Percentiles rank a stretch among this genome's conserved stretches.
phyloP scores from a whole-genome alignment of 2,797 vertebrate genomes.

The Picus viridis region DNA sequence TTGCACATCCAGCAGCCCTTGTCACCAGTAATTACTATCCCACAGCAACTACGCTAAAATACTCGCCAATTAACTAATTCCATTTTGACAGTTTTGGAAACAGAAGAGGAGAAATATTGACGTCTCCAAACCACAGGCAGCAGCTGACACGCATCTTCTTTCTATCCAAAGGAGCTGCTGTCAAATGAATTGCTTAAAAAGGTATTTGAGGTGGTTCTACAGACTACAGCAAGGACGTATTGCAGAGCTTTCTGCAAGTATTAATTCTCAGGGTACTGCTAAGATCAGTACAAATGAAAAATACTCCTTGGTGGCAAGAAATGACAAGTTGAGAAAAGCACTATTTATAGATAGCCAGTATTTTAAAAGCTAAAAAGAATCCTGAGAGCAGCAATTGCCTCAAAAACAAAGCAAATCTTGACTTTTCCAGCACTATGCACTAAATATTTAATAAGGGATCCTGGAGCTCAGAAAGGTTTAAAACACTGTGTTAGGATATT shows the following conservation, averaged over 20 bases:
- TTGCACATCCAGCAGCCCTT: constrained; percentile 28
- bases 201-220: constrained; percentile 22
- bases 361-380: constrained; percentile 16
- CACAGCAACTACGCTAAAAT: constrained; percentile 44
- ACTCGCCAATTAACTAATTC: constrained; percentile 65
- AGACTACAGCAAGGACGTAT: neutral
- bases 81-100: constrained; percentile 63
- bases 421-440: constrained; percentile 42
- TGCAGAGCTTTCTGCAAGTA: constrained; percentile 19
- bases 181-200: constrained; percentile 65
- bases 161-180: constrained; percentile 55
- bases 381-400: constrained; percentile 26
- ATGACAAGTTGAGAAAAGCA: constrained; percentile 3
- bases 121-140: constrained; percentile 40
- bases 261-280: constrained; percentile 44
- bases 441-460: constrained; percentile 63
- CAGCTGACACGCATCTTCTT: constrained; percentile 51
- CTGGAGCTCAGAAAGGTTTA: constrained; percentile 48
- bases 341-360: neutral
- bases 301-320: neutral
- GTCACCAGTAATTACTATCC: constrained; percentile 53
- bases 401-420: constrained; percentile 63
- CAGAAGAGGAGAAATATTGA: constrained; percentile 65
- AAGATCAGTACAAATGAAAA: constrained; percentile 38
- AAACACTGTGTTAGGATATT: constrained; percentile 34